phyloP scores from a whole-genome alignment of 2,113 vertebrate genomes.

The Hippocampus guttulatus region DNA sequence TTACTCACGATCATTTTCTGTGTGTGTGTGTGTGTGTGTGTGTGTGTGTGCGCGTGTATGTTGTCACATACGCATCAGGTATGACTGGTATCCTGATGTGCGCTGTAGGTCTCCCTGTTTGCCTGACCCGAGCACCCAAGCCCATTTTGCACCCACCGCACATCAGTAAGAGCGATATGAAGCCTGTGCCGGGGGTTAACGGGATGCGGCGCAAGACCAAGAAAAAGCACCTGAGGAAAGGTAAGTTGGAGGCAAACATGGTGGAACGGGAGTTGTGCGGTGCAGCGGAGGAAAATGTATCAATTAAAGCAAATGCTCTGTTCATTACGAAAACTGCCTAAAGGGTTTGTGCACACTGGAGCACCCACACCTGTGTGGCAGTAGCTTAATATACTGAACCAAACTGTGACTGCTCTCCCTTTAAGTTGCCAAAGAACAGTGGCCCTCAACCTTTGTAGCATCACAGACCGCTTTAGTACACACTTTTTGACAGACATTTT shows the following conservation, averaged over 20 bases:
- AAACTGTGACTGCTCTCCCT: too few relatives aligned
- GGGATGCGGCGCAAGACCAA: conserved; percentile 95
- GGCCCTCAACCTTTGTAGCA: too few relatives aligned
- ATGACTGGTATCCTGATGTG: conserved; percentile 97
- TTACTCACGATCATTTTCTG: conserved; percentile 21
- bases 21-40: conserved; percentile 23
- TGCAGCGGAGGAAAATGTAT: not conserved
- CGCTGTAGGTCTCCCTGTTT: conserved; percentile 89
- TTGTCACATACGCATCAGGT: conserved; percentile 66
- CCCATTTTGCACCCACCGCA: conserved; percentile 91
- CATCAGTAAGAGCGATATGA: conserved; percentile 93
- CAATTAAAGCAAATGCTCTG: not conserved
- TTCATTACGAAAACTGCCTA: too few relatives aligned
- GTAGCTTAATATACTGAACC: too few relatives aligned
- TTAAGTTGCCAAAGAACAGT: too few relatives aligned
- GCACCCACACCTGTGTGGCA: too few relatives aligned
- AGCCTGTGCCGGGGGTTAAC: conserved; percentile 86
- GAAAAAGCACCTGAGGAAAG: conserved; percentile 90
- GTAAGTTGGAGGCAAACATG: conserved; percentile 62
- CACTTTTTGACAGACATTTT: too few relatives aligned
- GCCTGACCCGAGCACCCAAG: conserved; percentile 90
- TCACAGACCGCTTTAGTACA: too few relatives aligned
- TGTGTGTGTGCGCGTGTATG: conserved; percentile 18
- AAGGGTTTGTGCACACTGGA: too few relatives aligned
- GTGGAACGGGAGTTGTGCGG: not conserved